Evolutionary conservation across 2,797 vertebrate genomes (phyloP).

Genomic region (Pagetopsis macropterus): DNA sequence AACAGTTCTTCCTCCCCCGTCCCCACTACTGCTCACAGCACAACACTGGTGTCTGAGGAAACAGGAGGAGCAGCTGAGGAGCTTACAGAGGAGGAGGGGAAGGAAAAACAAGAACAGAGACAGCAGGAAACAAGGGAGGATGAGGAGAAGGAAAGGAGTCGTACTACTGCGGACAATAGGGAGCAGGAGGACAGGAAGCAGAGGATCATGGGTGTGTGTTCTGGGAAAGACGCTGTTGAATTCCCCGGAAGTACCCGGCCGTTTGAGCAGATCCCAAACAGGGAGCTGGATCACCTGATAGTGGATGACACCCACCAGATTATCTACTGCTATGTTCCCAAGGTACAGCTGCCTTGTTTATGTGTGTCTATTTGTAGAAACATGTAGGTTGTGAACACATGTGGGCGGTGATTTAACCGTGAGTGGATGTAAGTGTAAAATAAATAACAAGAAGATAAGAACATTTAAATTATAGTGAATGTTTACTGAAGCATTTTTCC

Average conservation of each 20-base stretch:
- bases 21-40: conserved; percentile 1
- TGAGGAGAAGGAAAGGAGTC: conserved; percentile 24
- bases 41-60: not conserved
- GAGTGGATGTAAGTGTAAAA: not conserved
- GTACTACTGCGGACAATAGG: not conserved
- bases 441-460: conserved; percentile 17
- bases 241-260: conserved; percentile 87
- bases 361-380: not conserved
- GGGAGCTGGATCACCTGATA: conserved; percentile 91
- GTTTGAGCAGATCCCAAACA: conserved; percentile 92
- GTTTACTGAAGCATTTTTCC: not conserved
- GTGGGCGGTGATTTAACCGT: conserved; percentile 3
- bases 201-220: conserved; percentile 83
- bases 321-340: conserved; percentile 97
- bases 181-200: conserved; percentile 70
- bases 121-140: conserved; percentile 22
- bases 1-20: not conserved
- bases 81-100: conserved; percentile 2
- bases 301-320: conserved; percentile 92
- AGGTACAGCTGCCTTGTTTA: conserved; percentile 69
- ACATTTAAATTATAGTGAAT: not conserved
- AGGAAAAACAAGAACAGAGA: conserved; percentile 6
- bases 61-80: not conserved
- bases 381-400: not conserved
- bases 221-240: conserved; percentile 80